These are phyloP conservation scores for Sympetrum striolatum DNA, from an alignment of 2,888 invertebrate species.

Conservation along the genomic window DNA sequence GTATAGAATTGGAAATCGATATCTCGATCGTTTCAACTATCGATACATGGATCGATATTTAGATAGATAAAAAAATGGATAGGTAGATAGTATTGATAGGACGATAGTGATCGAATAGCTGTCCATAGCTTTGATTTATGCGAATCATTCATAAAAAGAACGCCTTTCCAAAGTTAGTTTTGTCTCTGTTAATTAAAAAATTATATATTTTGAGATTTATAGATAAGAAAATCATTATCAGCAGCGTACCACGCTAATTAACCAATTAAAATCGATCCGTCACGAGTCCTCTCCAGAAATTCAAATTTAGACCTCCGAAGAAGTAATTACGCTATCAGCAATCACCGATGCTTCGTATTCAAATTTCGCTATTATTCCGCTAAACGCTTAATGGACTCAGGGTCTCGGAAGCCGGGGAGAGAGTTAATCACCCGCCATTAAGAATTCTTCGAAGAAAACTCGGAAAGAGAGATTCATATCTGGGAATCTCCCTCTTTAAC, in stretches of 20 bases:
- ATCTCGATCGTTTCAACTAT: no score
- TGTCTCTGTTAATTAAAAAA: no score
- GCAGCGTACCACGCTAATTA: not conserved
- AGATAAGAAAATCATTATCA: not conserved
- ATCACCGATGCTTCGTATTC: constrained; percentile 9
- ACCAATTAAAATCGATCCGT: not conserved
- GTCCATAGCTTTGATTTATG: no score
- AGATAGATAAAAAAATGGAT: no score
- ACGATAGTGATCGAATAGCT: no score
- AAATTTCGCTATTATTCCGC: constrained; percentile 8
- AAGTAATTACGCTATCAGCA: constrained; percentile 21
- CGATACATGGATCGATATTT: no score
- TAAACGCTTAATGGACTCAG: not conserved
- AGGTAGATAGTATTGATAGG: no score
- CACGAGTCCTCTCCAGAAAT: not conserved
- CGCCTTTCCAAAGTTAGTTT: no score
- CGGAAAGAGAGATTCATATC: not conserved
- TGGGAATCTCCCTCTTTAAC: not conserved
- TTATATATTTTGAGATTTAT: not conserved
- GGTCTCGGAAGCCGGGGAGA: not conserved
- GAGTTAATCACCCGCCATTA: constrained; percentile 27
- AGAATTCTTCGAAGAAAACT: constrained; percentile 7
- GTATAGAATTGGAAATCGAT: no score
- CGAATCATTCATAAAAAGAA: no score
- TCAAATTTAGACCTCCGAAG: not conserved